A percentile compares a stretch with the other conserved stretches of the same genome.
Conservation (phyloP, 2,113 vertebrate species). For the Fulica atra region DNA sequence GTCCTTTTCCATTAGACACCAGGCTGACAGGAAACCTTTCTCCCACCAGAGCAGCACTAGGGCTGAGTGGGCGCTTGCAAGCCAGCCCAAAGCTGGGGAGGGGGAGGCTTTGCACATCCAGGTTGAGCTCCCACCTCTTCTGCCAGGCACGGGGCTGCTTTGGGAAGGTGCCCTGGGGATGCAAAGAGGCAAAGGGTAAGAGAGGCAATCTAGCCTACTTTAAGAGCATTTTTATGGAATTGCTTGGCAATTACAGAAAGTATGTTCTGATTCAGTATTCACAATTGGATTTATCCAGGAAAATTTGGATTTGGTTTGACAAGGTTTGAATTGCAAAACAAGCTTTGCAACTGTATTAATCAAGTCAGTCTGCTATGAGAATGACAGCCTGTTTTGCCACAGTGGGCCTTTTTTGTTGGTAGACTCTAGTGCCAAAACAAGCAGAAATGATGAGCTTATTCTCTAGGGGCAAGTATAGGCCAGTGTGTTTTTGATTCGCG, state of each 20-base stretch:
- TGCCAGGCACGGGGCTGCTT: not conserved
- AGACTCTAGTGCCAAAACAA: slow-evolving; percentile 43
- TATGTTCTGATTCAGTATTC: not conserved
- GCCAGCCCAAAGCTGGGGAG: not conserved
- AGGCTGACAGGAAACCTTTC: not conserved
- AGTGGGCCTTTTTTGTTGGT: not conserved
- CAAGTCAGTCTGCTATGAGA: not conserved
- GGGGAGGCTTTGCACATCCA: not conserved
- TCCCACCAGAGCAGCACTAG: not conserved
- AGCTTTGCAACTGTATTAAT: slow-evolving; percentile 20
- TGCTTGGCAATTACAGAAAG: slow-evolving; percentile 1
- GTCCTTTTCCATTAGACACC: not conserved
- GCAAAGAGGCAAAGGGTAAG: not conserved
- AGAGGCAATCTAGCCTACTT: not conserved
- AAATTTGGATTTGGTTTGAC: slow-evolving; percentile 41
- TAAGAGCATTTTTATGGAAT: not conserved
- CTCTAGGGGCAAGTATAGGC: not conserved
- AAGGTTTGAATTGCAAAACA: slow-evolving; percentile 37
- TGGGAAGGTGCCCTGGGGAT: not conserved
- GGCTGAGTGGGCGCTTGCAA: not conserved
- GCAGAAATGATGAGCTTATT: slow-evolving; percentile 14
- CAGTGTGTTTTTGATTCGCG: not conserved
- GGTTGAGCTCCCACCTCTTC: not conserved
- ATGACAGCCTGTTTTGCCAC: slow-evolving; percentile 21
- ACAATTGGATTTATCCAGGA: slow-evolving; percentile 7